Conservation (phyloP, 2,113 vertebrate genomes). For the Elanoides forficatus region DNA sequence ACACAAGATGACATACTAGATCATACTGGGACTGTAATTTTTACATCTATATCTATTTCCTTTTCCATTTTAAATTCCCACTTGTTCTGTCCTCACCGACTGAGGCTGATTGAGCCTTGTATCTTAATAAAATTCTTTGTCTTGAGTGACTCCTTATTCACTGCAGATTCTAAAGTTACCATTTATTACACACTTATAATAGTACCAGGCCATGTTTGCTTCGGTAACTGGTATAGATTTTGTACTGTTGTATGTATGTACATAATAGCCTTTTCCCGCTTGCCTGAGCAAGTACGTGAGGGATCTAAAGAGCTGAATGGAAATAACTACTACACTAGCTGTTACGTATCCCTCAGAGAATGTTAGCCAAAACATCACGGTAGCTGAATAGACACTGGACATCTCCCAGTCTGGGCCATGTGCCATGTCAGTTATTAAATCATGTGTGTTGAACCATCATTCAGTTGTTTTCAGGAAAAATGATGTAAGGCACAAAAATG, state of each 20-base stretch:
- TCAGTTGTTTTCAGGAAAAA: slow-evolving; percentile 12
- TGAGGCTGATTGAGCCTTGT: neutral
- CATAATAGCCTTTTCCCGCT: neutral
- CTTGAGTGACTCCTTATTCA: neutral
- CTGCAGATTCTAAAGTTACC: neutral
- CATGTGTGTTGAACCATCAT: neutral
- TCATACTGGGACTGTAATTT: neutral
- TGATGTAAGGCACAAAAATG: neutral
- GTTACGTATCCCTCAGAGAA: neutral
- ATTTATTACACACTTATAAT: neutral
- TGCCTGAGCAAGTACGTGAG: neutral
- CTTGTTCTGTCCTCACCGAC: neutral
- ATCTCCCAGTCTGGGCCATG: neutral
- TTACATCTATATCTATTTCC: neutral
- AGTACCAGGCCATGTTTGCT: neutral
- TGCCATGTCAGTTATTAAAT: neutral
- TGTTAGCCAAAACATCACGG: neutral
- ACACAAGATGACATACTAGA: neutral
- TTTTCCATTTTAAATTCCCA: neutral
- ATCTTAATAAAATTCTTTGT: neutral
- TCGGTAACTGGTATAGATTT: neutral
- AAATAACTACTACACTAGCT: neutral
- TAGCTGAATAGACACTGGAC: neutral
- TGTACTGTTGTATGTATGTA: neutral
- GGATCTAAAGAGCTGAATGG: neutral